Evolutionary conservation across 2,888 invertebrate species (phyloP).

Genomic region (Hydriomena furcata): DNA sequence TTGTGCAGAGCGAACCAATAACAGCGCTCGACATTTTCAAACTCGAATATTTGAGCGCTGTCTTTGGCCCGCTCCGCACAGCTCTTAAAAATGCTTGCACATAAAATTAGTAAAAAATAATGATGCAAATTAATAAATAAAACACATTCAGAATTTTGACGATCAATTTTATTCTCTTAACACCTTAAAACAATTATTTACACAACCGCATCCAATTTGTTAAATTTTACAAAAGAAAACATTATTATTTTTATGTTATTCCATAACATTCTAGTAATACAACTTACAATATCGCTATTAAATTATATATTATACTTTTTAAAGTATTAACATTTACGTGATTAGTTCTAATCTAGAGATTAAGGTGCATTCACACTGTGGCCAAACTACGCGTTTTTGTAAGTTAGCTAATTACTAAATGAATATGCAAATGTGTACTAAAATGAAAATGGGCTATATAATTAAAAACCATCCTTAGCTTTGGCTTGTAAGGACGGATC

Average conservation of each 20-base stretch:
- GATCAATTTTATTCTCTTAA: conserved; percentile 70
- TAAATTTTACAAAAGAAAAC: conserved; percentile 42
- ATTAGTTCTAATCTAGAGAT: conserved; percentile 25
- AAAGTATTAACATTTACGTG: conserved; percentile 55
- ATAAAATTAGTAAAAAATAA: too few species aligned
- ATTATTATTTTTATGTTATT: conserved; percentile 36
- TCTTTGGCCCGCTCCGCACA: too few species aligned
- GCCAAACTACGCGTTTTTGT: conserved; percentile 6
- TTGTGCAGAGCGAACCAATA: too few species aligned
- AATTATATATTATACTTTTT: conserved; percentile 55
- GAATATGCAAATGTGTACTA: too few species aligned
- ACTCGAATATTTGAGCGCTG: too few species aligned
- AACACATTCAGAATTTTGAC: conserved; percentile 45
- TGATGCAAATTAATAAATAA: conserved; percentile 33
- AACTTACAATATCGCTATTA: conserved; percentile 23
- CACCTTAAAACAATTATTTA: conserved; percentile 55
- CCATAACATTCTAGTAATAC: conserved; percentile 37
- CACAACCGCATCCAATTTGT: conserved; percentile 58
- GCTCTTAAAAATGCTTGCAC: too few species aligned
- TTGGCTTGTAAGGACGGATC: conserved; percentile 18
- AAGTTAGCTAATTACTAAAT: too few species aligned
- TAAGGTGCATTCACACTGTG: conserved; percentile 32
- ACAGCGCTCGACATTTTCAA: too few species aligned
- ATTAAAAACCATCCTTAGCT: conserved; percentile 11
- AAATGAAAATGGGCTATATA: neutral